Percentiles rank a stretch among this genome's conserved stretches.
Conservation (phyloP, 1,140 invertebrate genomes). For the Limonius californicus region DNA sequence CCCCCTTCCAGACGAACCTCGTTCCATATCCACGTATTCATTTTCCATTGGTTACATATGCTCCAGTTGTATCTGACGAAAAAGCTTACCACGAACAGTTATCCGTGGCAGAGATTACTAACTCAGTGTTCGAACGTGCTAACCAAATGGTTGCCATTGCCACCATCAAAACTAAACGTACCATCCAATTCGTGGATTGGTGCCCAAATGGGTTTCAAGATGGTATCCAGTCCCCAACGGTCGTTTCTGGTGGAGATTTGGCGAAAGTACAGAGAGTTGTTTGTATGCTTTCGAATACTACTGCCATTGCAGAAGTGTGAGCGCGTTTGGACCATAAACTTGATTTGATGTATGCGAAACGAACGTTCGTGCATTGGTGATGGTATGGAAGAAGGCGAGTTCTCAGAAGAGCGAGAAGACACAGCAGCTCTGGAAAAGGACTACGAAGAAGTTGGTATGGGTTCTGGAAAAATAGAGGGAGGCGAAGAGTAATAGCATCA, state of each 20-base stretch:
- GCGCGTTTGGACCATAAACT: conserved; percentile 72
- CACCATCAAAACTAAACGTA: conserved; percentile 36
- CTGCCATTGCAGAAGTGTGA: conserved; percentile 74
- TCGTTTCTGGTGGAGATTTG: conserved; percentile 69
- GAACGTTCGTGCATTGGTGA: conserved; percentile 77
- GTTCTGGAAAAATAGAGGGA: conserved; percentile 44
- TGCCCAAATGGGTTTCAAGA: conserved; percentile 67
- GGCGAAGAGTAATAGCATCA: too few species aligned
- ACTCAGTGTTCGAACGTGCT: conserved; percentile 67
- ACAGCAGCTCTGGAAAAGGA: conserved; percentile 73
- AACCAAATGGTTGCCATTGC: conserved; percentile 77
- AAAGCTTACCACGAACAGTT: conserved; percentile 83
- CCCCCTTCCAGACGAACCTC: conserved; percentile 61
- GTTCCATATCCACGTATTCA: conserved; percentile 52
- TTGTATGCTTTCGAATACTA: conserved; percentile 75
- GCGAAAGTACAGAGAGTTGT: conserved; percentile 62
- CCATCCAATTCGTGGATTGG: conserved; percentile 46
- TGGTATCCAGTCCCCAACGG: conserved; percentile 62
- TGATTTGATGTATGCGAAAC: conserved; percentile 53
- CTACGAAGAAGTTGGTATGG: conserved; percentile 65
- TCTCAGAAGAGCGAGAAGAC: conserved; percentile 79
- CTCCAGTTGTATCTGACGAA: conserved; percentile 61
- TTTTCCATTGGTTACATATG: not conserved
- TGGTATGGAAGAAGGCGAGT: conserved; percentile 75
- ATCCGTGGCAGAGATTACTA: conserved; percentile 79